Percentiles rank a stretch among this genome's conserved stretches.
Evolutionary conservation across 2,113 vertebrate genomes (phyloP).

Genomic region (Pituophis catenifer): DNA sequence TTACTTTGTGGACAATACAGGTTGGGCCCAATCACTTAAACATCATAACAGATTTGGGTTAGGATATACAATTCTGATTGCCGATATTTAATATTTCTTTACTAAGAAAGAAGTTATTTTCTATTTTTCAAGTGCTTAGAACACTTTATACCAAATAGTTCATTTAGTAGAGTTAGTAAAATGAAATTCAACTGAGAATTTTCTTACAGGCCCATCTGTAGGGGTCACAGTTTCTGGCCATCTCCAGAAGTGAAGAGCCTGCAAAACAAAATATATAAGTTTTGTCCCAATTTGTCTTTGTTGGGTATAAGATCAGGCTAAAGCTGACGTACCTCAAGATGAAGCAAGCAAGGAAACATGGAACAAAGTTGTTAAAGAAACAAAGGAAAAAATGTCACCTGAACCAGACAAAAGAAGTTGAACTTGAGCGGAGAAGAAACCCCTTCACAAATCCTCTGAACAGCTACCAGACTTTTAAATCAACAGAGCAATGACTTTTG

Average conservation of each 20-base stretch:
- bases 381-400: no score
- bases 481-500: no score
- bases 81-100: background rate
- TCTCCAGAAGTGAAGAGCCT: fast-evolving
- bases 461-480: no score
- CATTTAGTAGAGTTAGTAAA: background rate
- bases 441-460: no score
- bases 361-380: no score
- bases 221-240: fast-evolving
- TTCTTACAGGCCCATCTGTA: background rate
- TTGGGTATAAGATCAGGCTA: background rate
- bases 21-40: background rate
- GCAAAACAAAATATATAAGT: background rate
- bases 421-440: no score
- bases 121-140: background rate
- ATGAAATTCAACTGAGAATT: background rate
- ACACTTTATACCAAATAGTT: background rate
- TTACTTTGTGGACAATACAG: background rate
- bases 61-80: background rate
- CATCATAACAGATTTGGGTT: background rate
- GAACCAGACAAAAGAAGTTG: no score
- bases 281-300: background rate
- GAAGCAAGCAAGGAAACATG: no score
- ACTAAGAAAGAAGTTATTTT: background rate
- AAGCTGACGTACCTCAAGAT: no score